phyloP scores from a whole-genome alignment of 2,797 vertebrate genomes.

The Oophaga sylvatica region DNA sequence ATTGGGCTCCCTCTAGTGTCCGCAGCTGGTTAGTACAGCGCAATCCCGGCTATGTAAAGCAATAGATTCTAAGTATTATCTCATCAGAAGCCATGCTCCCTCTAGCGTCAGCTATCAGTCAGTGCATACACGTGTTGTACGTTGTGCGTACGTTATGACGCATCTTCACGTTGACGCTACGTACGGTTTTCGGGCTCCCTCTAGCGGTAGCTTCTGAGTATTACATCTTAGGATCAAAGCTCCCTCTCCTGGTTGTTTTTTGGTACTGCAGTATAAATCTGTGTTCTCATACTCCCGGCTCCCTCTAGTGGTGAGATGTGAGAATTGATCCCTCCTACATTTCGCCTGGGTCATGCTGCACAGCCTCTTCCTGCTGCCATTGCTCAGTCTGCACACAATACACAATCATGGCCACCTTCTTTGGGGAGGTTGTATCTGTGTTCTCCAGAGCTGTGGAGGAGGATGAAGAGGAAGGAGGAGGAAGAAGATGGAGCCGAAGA shows the following conservation, averaged over 20 bases:
- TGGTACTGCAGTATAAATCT: neutral
- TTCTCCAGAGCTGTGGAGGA: conserved; percentile 88
- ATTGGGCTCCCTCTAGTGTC: conserved; percentile 6
- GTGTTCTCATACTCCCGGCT: neutral
- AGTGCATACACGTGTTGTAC: too few relatives aligned
- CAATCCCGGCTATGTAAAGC: too few relatives aligned
- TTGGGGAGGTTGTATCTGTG: conserved; percentile 87
- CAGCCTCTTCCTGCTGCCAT: conserved; percentile 1
- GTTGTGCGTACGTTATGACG: too few relatives aligned
- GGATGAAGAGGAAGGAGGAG: conserved; percentile 78
- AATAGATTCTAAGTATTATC: too few relatives aligned
- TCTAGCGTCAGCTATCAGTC: neutral
- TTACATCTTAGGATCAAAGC: neutral
- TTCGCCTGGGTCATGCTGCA: neutral
- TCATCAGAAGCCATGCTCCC: neutral
- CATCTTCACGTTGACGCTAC: too few relatives aligned
- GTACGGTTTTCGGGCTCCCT: neutral
- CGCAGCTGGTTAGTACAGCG: neutral
- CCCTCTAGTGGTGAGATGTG: conserved; percentile 25
- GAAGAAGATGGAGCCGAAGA: conserved; percentile 74
- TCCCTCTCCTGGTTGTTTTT: neutral
- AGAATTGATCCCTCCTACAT: neutral
- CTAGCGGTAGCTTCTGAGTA: neutral
- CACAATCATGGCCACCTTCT: conserved; percentile 85
- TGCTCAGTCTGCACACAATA: neutral